A percentile compares a stretch with the other conserved stretches of the same genome.
Conservation (phyloP, 2,797 vertebrate species). For the Antrozous pallidus region DNA sequence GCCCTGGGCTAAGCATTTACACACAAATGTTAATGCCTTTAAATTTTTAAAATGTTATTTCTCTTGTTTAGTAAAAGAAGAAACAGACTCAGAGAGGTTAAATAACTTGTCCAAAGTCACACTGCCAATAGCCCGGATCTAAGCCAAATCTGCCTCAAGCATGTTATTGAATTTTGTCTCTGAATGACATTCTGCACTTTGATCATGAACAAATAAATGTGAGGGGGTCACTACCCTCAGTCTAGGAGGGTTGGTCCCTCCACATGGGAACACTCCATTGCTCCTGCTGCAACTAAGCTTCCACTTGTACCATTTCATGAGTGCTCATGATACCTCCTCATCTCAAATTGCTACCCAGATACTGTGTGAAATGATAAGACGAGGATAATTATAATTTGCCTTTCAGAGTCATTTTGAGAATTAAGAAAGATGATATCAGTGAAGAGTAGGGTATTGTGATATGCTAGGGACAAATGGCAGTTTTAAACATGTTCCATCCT, state of each 20-base stretch:
- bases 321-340: background rate
- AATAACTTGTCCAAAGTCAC: background rate
- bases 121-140: background rate
- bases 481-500: background rate
- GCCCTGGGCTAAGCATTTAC: background rate
- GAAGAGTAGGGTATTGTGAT: background rate
- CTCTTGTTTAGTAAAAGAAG: background rate
- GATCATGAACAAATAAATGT: background rate
- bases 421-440: background rate
- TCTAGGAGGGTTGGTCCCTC: background rate
- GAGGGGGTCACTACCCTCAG: background rate
- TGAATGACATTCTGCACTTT: background rate
- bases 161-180: background rate
- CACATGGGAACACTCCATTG: background rate
- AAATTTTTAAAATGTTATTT: background rate
- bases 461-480: background rate
- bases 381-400: background rate
- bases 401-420: background rate
- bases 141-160: background rate
- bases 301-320: background rate
- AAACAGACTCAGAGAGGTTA: background rate
- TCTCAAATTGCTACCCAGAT: background rate
- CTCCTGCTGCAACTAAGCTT: background rate
- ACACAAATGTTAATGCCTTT: background rate
- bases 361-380: background rate